Evolutionary conservation across 2,797 vertebrate genomes (phyloP), one percentile per base, ranked within the genome.

Genomic region (Protonibea diacanthus): DNA sequence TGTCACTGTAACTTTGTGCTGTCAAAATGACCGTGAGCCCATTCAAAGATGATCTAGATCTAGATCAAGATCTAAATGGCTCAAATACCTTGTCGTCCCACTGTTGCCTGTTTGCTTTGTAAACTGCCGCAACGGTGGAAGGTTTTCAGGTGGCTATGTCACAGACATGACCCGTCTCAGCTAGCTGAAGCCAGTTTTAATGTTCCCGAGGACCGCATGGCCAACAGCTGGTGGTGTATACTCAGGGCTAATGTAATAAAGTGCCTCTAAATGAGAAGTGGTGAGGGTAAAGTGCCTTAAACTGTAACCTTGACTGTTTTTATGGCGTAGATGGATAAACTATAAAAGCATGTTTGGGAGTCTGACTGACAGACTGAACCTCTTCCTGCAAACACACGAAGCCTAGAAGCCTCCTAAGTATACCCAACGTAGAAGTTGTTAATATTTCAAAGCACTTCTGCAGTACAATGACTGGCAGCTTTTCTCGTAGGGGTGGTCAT

Each of bases 161-260:
- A 6, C 53, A 71, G 69, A 47, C 49, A 61, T 45, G 71, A 79
- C 78, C 53, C 13, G 87, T 64, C 55, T 74, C n/a, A 71, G 65
- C 89, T 33, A 69, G 88, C n/a, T 67, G 68, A 51, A 82, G 78
- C 87, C 76, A 64, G 86, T 76, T 81, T 61, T 20, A 76, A 80
- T 83, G 75, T 80, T 74, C 70, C 67, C 2, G 52, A 58, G 44
- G 63, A 72, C 72, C 83, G 72, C 74, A 80, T 82, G 80, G 72
- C 33, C 61, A 77, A 74, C 87, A 89, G 81, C 72, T 85, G 83
- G 66, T 47, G 48, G 53, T 84, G 81, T 82, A 59, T 85, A 81
- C 87, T 80, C 78, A 80, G 70, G n/a, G 62, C 61, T 83, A 80
- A 89, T 78, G 69, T 74, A 69, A 89, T 83, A 72, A 88, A 83